These are phyloP conservation scores for Sander lucioperca DNA, from an alignment of 2,113 vertebrate genomes.

Conservation along the genomic window DNA sequence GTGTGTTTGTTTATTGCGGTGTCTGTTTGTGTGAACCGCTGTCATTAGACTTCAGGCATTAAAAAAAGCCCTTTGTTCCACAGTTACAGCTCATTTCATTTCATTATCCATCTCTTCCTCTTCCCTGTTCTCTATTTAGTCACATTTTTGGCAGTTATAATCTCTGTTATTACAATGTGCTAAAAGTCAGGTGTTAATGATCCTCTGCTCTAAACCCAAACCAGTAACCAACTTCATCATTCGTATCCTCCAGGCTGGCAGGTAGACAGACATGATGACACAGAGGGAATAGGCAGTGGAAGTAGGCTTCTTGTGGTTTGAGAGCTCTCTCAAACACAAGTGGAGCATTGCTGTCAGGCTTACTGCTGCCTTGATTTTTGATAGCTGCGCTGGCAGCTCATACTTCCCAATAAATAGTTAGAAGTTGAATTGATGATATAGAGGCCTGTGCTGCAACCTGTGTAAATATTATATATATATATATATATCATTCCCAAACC, in stretches of 20 bases:
- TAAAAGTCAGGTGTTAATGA: conserved; percentile 57
- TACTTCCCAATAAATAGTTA: not conserved
- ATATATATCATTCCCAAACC: not conserved
- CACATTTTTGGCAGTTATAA: conserved; percentile 54
- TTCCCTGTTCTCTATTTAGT: conserved; percentile 55
- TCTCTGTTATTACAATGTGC: conserved; percentile 29
- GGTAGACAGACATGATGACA: not conserved
- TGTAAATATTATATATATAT: not conserved
- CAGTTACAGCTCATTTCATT: conserved; percentile 69
- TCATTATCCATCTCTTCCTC: conserved; percentile 56
- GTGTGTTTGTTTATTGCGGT: conserved; percentile 56
- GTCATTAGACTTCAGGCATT: conserved; percentile 58
- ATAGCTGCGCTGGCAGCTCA: conserved; percentile 6
- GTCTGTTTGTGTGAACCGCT: conserved; percentile 62
- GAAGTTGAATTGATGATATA: conserved; percentile 12
- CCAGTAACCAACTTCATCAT: conserved; percentile 42
- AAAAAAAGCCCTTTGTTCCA: conserved; percentile 58
- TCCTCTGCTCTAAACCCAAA: conserved; percentile 22
- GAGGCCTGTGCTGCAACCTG: not conserved
- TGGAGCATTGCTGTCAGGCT: conserved; percentile 1
- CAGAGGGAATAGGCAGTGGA: not conserved
- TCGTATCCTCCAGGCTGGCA: conserved; percentile 24
- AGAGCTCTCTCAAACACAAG: conserved; percentile 13
- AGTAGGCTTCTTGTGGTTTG: not conserved
- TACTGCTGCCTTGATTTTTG: conserved; percentile 5